phyloP scores from a whole-genome alignment of 2,113 vertebrate genomes.

The Sturnira hondurensis region DNA sequence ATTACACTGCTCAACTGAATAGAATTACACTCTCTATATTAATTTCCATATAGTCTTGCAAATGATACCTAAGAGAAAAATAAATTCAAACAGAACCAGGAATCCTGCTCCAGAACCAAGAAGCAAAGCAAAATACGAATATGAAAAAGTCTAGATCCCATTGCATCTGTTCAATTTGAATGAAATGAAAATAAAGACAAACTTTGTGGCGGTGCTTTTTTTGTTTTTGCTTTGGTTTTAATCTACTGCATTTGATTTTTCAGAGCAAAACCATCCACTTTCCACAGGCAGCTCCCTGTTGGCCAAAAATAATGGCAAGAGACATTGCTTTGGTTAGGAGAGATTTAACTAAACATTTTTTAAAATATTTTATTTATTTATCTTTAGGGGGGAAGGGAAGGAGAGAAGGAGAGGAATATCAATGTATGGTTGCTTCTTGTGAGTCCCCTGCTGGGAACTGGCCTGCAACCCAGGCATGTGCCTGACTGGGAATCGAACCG shows the following conservation, averaged over 20 bases:
- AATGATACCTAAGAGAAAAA: conserved; percentile 51
- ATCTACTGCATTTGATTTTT: conserved; percentile 68
- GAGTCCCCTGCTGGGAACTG: too few relatives aligned
- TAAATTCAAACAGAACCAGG: conserved; percentile 49
- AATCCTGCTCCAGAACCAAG: conserved; percentile 50
- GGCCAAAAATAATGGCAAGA: conserved; percentile 53
- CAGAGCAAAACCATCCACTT: conserved; percentile 66
- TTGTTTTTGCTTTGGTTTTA: background rate
- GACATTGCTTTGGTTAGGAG: conserved; percentile 1
- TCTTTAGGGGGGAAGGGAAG: too few relatives aligned
- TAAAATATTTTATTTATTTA: conserved; percentile 52
- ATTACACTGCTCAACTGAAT: conserved; percentile 31
- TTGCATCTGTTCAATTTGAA: conserved; percentile 57
- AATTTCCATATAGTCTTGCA: conserved; percentile 60
- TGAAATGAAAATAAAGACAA: conserved; percentile 69
- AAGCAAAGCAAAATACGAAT: conserved; percentile 65
- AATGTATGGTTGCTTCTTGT: too few relatives aligned
- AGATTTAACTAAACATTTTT: conserved; percentile 25
- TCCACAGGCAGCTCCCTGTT: conserved; percentile 45
- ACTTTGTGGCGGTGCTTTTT: background rate
- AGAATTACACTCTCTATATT: conserved; percentile 55
- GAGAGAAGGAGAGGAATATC: too few relatives aligned
- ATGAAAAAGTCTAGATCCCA: conserved; percentile 64
- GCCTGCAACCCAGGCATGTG: too few relatives aligned
- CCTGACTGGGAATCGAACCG: too few relatives aligned